Evolutionary conservation across 1,140 invertebrate genomes (phyloP).

Genomic region (Papilio helenus): DNA sequence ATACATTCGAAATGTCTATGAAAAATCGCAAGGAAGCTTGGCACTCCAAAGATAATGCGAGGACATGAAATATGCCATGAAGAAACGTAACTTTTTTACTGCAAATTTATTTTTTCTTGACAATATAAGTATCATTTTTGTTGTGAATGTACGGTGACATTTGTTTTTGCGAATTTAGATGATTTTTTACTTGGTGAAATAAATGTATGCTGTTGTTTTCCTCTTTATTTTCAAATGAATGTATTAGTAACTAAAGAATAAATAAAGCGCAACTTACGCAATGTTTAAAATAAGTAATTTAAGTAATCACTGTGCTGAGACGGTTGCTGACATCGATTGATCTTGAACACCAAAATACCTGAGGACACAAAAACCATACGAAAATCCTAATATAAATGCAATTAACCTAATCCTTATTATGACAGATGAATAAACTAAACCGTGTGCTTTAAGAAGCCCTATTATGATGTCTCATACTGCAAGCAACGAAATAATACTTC

Average conservation of each 20-base stretch:
- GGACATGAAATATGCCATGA: background rate
- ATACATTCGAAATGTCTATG: constrained; percentile 4
- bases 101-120: background rate
- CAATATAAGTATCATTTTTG: background rate
- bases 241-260: background rate
- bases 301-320: background rate
- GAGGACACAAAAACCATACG: background rate
- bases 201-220: too few relatives aligned
- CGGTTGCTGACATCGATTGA: background rate
- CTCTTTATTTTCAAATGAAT: too few relatives aligned
- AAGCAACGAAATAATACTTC: background rate
- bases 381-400: background rate
- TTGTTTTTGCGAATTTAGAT: too few relatives aligned
- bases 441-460: background rate
- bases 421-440: constrained; percentile 2
- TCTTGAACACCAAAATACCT: background rate
- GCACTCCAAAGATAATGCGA: background rate
- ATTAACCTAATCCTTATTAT: constrained; percentile 1
- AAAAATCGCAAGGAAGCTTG: background rate
- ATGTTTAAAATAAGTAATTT: background rate
- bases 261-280: background rate
- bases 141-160: background rate
- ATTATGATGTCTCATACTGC: background rate
- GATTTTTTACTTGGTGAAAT: too few relatives aligned
- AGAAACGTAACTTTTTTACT: background rate